Evolutionary conservation across 2,797 vertebrate species (phyloP).

Genomic region (Alca torda): DNA sequence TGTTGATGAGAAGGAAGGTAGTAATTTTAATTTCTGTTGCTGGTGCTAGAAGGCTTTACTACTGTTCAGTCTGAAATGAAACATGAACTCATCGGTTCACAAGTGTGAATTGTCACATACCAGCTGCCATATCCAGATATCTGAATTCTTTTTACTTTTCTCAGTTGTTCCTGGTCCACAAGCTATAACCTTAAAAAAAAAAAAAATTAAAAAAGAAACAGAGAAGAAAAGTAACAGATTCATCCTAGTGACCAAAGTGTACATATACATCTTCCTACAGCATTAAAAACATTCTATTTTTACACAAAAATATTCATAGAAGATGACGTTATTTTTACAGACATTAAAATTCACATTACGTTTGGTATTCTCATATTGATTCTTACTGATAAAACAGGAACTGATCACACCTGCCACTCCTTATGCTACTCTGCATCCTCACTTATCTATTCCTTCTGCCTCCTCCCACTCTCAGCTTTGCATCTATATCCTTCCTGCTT

Average conservation of each 20-base stretch:
- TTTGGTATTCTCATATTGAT: constrained; percentile 59
- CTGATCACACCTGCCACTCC: constrained; percentile 62
- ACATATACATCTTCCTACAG: background rate
- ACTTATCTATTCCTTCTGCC: constrained; percentile 51
- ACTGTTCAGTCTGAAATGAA: background rate
- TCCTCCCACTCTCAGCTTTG: constrained; percentile 54
- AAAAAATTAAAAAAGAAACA: background rate
- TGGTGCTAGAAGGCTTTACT: background rate
- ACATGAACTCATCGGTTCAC: background rate
- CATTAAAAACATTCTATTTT: constrained; percentile 11
- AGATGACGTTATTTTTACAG: constrained; percentile 19
- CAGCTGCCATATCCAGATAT: constrained; percentile 95
- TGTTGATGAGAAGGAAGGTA: background rate
- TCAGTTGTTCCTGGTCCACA: constrained; percentile 83
- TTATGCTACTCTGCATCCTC: constrained; percentile 47
- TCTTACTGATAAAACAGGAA: constrained; percentile 57
- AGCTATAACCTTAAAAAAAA: constrained; percentile 74
- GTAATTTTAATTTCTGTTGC: background rate
- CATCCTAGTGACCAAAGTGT: background rate
- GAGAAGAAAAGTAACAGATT: background rate
- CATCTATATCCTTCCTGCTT: constrained; percentile 30
- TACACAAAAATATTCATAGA: background rate
- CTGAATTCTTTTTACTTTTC: constrained; percentile 68
- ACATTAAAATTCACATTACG: constrained; percentile 48
- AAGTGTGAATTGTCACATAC: constrained; percentile 69